Base-by-base conservation (phyloP, 2,113 vertebrate genomes). In the Zeus faber region DNA sequence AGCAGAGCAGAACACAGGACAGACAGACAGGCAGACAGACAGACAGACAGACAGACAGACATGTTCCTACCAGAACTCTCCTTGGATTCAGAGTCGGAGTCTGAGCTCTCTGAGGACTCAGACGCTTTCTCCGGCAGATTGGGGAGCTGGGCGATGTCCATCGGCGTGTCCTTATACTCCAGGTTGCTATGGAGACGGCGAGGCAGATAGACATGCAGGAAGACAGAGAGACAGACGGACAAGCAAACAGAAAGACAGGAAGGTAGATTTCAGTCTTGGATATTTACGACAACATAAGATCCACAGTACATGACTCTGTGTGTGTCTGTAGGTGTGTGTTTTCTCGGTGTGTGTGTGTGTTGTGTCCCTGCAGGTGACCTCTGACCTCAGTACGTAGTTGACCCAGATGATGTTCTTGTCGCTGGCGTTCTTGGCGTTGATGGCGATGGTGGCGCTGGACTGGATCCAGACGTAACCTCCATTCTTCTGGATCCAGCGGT, bases 381-480 rank as follows among this genome's bases (percentile, higher is more conserved):
- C 74, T 72, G 80, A 99, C 97, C 97, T 99, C 66, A 99, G 96
- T 58, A 99, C 94, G 47, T 99, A 99, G 87, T 98, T 99, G 87
- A 99, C 94, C 97, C 97, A 99, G 89, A 98, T 96, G 83, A 99
- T 87, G 69, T 98, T 98, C 89, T 98, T 97, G 77, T 98, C 97
- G 24, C 88, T 96, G 67, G 91, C 91, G 2, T 98, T 98, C 93
- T 98, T 99, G 87, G 93, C 91, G 17, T 99, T 99, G 77, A 99
- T 89, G 63, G 95, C 91, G 54, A 98, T 94, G 77, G 97, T 99
- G 80, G 97, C 97, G 23, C 95, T 93, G 67, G 97, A 99, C 89
- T 99, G 97, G 87, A 99, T 97, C 97, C 97, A 99, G 80, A 99
- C 96, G 73, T 98, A 99, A 17, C 97, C 97, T 44, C 93, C 87